Evolutionary conservation across 1,140 invertebrate genomes (phyloP).

Genomic region (Aphis gossypii): DNA sequence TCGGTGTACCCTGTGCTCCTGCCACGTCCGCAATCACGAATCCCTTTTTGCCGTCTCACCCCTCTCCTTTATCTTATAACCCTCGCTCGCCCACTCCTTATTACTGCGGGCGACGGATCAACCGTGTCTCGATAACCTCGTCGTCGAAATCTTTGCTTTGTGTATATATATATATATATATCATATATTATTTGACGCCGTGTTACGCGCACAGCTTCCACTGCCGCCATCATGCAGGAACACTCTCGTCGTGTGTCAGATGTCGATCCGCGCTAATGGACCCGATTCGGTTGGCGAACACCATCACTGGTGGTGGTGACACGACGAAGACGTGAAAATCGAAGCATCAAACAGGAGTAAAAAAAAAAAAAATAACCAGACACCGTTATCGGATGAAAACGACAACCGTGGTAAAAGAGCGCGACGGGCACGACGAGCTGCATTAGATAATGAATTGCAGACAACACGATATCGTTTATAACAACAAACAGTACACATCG

Average conservation of each 20-base stretch:
- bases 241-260: not conserved
- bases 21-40: conserved; percentile 53
- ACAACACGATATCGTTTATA: not conserved
- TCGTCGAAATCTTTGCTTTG: not conserved
- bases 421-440: too few species aligned
- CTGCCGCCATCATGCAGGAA: not conserved
- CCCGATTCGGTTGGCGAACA: not conserved
- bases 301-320: not conserved
- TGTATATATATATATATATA: conserved; percentile 19
- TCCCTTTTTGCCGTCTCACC: conserved; percentile 15
- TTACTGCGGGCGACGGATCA: conserved; percentile 10
- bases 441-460: too few species aligned
- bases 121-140: conserved; percentile 49
- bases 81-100: not conserved
- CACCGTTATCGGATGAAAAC: not conserved
- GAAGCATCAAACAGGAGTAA: not conserved
- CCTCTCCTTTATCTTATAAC: not conserved
- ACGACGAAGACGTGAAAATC: not conserved
- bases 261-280: not conserved
- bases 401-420: not conserved
- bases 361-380: not conserved
- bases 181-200: not conserved
- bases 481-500: not conserved
- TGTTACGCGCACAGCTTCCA: not conserved
- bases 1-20: not conserved